Evolutionary conservation across 2,797 vertebrate genomes (phyloP), one percentile per base, ranked within the genome.

Genomic region (Sebastes trivittatus): DNA sequence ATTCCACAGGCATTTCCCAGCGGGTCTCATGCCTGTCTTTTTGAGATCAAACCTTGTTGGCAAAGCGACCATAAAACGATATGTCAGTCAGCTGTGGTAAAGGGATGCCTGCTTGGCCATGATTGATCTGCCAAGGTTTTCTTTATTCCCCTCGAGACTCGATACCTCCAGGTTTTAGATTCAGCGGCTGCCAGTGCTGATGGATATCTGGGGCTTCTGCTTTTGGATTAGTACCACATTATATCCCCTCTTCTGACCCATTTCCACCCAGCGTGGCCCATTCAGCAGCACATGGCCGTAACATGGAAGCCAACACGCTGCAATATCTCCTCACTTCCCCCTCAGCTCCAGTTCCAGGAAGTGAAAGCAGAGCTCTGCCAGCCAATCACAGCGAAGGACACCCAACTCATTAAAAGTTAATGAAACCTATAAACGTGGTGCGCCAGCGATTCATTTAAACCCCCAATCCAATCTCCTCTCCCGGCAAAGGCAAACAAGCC

Each of bases 361-460:
- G 92, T 90, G 78, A 91, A 94, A 67, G 85, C 91, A 84, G 69
- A 80, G 77, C 90, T 61, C 83, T 90, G 92, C 92, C 90, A 94
- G 90, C 93, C 94, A 95, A 95, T 96, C 92, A 81, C 78, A 70
- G 88, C 84, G 94, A 96, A 95, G 95, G 94, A 95, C 95, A 95
- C 90, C 90, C 93, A 95, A 95, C 94, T 96, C 95, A 96, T 96
- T 96, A 96, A 96, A 96, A 95, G 95, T 96, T 96, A 96, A 96
- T 96, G 95, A 96, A 96, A 95, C 95, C 95, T 95, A 96, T 95
- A 96, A 95, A 96, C 93, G 95, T 93, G 94, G 94, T 87, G 94
- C 90, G 93, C 94, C 94, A 95, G 95, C 92, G 89, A 96, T 96
- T 96, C 95, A 96, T 96, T 96, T 95, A 95, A 94, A 95, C 92